Conservation (phyloP, 2,797 vertebrate species). For the Leuciscus waleckii region DNA sequence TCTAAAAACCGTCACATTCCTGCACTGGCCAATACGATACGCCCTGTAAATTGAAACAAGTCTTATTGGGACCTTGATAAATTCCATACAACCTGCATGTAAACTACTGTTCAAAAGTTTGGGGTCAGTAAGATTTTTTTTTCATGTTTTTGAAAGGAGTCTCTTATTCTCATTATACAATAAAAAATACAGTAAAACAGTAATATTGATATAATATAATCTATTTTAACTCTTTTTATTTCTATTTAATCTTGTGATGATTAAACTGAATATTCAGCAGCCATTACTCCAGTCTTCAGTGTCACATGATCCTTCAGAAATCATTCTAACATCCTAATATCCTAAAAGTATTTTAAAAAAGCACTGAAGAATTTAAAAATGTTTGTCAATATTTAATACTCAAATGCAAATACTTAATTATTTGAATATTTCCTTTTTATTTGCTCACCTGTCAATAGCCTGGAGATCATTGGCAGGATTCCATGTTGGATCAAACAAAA, state of each 20-base stretch:
- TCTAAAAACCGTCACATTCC: constrained; percentile 92
- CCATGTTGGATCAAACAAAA: constrained; percentile 97
- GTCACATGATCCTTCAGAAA: constrained; percentile 20
- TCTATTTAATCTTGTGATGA: neutral
- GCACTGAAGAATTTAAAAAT: too few species aligned
- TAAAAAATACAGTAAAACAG: neutral
- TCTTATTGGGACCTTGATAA: neutral
- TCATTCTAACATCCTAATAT: neutral
- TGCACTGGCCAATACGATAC: constrained; percentile 94
- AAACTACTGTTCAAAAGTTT: neutral
- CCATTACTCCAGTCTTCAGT: neutral
- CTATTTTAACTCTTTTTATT: neutral
- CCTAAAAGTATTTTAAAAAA: too few species aligned
- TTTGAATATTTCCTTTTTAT: neutral
- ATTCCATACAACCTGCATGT: neutral
- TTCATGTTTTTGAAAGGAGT: neutral
- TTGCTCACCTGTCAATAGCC: constrained; percentile 91
- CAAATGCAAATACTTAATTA: neutral
- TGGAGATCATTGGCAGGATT: constrained; percentile 98
- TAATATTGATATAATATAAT: neutral
- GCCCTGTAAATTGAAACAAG: constrained; percentile 76
- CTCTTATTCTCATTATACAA: neutral
- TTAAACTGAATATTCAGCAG: neutral
- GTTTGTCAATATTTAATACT: neutral
- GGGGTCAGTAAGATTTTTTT: too few species aligned